Conservation (phyloP, 2,113 vertebrate species). For the Leptobrachium ailaonicum region DNA sequence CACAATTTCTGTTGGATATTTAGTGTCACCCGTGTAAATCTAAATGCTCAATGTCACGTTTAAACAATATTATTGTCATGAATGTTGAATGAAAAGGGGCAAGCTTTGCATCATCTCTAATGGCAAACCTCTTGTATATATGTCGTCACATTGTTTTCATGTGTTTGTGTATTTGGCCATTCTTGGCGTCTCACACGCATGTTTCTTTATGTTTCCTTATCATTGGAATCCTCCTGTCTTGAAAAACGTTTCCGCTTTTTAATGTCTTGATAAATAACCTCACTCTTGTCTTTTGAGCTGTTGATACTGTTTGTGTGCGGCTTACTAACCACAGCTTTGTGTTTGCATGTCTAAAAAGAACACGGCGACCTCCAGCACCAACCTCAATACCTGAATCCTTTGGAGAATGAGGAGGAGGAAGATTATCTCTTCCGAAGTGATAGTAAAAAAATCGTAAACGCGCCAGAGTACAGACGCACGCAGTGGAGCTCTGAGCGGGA, state of each 20-base stretch:
- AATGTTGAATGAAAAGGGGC: no score
- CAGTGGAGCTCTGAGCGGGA: constrained; percentile 28
- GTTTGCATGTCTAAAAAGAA: constrained; percentile 74
- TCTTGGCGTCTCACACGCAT: background rate
- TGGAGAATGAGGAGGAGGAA: constrained; percentile 37
- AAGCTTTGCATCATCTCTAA: no score
- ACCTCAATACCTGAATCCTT: constrained; percentile 14
- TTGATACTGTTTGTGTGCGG: constrained; percentile 9
- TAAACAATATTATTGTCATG: no score
- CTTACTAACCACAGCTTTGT: constrained; percentile 60
- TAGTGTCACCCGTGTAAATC: no score
- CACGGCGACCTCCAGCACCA: constrained; percentile 50
- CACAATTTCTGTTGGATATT: no score
- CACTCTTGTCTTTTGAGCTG: background rate
- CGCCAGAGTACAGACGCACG: constrained; percentile 28
- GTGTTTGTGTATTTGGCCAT: background rate
- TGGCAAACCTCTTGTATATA: no score
- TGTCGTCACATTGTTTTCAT: background rate
- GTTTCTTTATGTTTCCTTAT: background rate
- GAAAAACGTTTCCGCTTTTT: background rate
- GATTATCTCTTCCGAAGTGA: constrained; percentile 23
- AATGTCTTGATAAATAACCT: background rate
- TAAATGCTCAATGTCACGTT: no score
- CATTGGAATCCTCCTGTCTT: background rate
- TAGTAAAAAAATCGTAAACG: constrained; percentile 26